These are phyloP conservation scores for Trematomus loennbergii DNA, from an alignment of 2,113 vertebrate genomes.

Conservation along the genomic window DNA sequence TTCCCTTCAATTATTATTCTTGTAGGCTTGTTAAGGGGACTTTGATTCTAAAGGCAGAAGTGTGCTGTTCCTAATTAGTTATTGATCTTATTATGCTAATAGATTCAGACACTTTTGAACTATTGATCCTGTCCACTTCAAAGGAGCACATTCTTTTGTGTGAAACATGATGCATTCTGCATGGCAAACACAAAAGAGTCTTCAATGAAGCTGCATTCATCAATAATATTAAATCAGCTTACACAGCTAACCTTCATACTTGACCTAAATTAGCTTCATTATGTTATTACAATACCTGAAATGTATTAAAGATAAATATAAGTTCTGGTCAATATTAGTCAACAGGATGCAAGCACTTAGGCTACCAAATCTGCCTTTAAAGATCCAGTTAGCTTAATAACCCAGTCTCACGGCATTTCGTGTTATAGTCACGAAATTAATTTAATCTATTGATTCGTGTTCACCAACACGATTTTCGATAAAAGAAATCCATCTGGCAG, in stretches of 20 bases:
- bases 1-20: conserved; percentile 10
- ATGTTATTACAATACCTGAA: not conserved
- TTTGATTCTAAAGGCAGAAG: conserved; percentile 18
- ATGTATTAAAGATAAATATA: not conserved
- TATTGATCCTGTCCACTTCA: conserved; percentile 32
- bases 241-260: not conserved
- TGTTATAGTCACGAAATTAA: too few species aligned
- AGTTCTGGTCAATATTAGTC: not conserved
- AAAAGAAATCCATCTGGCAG: too few species aligned
- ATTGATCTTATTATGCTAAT: conserved; percentile 47
- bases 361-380: too few species aligned
- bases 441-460: too few species aligned
- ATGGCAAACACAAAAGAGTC: not conserved
- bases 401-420: too few species aligned
- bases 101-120: conserved; percentile 41
- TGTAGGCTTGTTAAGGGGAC: not conserved
- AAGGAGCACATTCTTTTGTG: conserved; percentile 19
- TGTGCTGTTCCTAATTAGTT: conserved; percentile 51
- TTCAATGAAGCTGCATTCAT: not conserved
- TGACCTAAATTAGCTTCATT: not conserved
- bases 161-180: not conserved
- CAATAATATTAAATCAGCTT: not conserved
- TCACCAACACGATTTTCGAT: too few species aligned
- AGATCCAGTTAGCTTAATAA: too few species aligned
- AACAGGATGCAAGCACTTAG: not conserved